A percentile compares a stretch with the other conserved stretches of the same genome.
phyloP scores from a whole-genome alignment of 64 coral and sea anemone genomes.

The Catalaphyllia jardinei region DNA sequence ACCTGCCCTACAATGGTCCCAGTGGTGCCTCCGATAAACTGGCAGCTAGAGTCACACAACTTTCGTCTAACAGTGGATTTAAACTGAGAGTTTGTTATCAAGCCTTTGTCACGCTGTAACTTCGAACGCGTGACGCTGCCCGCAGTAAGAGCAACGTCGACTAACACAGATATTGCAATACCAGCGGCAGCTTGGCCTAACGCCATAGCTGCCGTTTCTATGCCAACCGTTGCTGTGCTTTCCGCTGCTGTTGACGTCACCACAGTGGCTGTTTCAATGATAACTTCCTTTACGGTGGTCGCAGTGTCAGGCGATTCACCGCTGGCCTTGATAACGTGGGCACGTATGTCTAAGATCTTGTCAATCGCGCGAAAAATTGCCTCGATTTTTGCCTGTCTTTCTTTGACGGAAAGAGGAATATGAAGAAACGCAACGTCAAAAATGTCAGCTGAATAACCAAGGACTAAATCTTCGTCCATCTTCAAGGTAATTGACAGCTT shows the following conservation, averaged over 20 bases:
- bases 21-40: constrained; percentile 96
- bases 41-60: constrained; percentile 91
- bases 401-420: constrained; percentile 47
- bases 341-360: constrained; percentile 76
- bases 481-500: constrained; percentile 15
- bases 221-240: constrained; percentile 95
- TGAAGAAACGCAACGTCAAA: constrained; percentile 60
- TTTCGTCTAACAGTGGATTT: constrained; percentile 74
- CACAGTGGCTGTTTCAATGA: constrained; percentile 93
- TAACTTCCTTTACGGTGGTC: constrained; percentile 71
- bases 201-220: constrained; percentile 96
- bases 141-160: constrained; percentile 91
- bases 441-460: constrained; percentile 51
- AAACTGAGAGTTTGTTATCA: constrained; percentile 85
- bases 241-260: constrained; percentile 97
- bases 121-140: constrained; percentile 91
- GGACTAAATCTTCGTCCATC: constrained; percentile 56
- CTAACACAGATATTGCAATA: constrained; percentile 85
- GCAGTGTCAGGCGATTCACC: constrained; percentile 65
- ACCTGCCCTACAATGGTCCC: constrained; percentile 98
- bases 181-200: constrained; percentile 97
- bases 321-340: constrained; percentile 43
- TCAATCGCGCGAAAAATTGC: constrained; percentile 84
- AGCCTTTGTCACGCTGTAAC: constrained; percentile 78
- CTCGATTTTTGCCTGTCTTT: constrained; percentile 56